phyloP scores from a whole-genome alignment of 2,113 vertebrate genomes.

The Fulica atra region DNA sequence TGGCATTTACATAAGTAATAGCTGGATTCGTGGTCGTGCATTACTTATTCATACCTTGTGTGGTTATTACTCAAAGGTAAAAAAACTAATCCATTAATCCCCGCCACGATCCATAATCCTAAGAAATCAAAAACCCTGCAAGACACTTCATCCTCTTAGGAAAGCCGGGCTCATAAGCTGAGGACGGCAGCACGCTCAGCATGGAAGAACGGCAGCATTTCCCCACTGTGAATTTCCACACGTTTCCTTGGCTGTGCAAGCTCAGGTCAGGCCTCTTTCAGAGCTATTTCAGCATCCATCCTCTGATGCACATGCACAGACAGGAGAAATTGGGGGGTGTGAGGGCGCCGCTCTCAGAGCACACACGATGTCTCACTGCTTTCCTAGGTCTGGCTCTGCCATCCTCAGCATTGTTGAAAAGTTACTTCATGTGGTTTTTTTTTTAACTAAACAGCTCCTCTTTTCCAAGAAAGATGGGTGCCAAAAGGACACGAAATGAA shows the following conservation, averaged over 20 bases:
- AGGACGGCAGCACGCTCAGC: not conserved
- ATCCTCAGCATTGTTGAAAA: not conserved
- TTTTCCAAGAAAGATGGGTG: not conserved
- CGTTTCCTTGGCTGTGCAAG: not conserved
- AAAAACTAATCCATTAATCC: conserved; percentile 29
- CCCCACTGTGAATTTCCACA: not conserved
- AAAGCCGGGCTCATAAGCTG: not conserved
- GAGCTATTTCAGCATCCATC: not conserved
- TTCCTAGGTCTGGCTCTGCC: not conserved
- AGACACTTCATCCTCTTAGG: conserved; percentile 17
- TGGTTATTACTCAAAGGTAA: not conserved
- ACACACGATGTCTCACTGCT: rapidly evolving
- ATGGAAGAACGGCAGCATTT: not conserved
- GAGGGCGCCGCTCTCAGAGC: not conserved
- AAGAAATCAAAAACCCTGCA: not conserved
- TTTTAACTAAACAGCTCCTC: not conserved
- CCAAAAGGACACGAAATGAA: not conserved
- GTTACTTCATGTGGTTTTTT: not conserved
- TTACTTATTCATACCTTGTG: conserved; percentile 32
- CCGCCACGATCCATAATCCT: not conserved
- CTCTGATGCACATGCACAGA: not conserved
- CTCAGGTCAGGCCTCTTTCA: not conserved
- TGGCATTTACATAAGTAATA: conserved; percentile 42
- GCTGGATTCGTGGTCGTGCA: not conserved
- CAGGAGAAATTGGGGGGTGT: rapidly evolving